Percentiles rank a stretch among this genome's conserved stretches.
phyloP scores from a whole-genome alignment of 2,113 vertebrate species.

The Melanerpes aurifrons region DNA sequence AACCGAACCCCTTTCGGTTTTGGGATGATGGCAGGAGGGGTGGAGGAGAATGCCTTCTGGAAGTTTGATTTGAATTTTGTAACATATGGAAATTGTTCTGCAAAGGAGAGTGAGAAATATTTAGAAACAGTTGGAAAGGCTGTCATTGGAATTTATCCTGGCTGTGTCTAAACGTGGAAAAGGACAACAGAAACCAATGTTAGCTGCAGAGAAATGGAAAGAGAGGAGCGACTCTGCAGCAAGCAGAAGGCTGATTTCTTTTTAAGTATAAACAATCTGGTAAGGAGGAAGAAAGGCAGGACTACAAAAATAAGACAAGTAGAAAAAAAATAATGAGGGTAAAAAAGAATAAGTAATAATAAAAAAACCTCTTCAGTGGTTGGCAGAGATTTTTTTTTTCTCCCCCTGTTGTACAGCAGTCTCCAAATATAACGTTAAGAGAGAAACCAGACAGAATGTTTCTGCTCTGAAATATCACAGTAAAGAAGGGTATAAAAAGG shows the following conservation, averaged over 20 bases:
- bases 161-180: slow-evolving; percentile 72
- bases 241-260: slow-evolving; percentile 74
- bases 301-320: slow-evolving; percentile 65
- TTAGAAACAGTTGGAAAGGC: slow-evolving; percentile 70
- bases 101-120: slow-evolving; percentile 52
- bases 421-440: slow-evolving; percentile 50
- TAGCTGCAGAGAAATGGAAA: slow-evolving; percentile 71
- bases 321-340: slow-evolving; percentile 51
- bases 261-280: slow-evolving; percentile 70
- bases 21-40: not conserved
- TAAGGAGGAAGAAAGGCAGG: slow-evolving; percentile 62
- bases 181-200: slow-evolving; percentile 71
- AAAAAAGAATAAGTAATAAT: not conserved
- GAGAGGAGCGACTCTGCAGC: slow-evolving; percentile 63
- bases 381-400: not conserved
- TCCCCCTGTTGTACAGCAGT: not conserved
- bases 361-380: not conserved
- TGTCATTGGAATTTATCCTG: slow-evolving; percentile 71
- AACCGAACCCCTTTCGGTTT: not conserved
- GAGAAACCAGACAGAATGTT: slow-evolving; percentile 51
- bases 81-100: slow-evolving; percentile 63
- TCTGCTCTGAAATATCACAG: slow-evolving; percentile 4
- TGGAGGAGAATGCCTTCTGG: not conserved
- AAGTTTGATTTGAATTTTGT: not conserved
- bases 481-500: not conserved